Evolutionary conservation across 2,888 invertebrate species (phyloP).

Genomic region (Dromius quadrimaculatus): DNA sequence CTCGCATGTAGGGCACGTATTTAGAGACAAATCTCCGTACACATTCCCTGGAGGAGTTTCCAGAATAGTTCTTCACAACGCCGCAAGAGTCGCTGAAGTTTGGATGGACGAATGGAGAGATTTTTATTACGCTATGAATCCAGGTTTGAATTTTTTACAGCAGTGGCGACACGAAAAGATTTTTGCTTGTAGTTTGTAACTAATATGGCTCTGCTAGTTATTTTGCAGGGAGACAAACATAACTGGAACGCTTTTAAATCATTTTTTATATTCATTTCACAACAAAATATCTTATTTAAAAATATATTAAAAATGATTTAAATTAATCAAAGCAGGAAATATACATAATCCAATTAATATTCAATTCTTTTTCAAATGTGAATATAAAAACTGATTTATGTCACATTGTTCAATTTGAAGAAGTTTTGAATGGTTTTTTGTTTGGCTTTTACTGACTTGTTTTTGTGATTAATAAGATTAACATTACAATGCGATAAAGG

Average conservation of each 20-base stretch:
- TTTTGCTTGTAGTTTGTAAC: conserved; percentile 16
- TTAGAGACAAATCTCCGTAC: conserved; percentile 98
- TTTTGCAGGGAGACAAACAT: no score
- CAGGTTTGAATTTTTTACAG: conserved; percentile 76
- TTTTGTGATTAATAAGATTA: conserved; percentile 4
- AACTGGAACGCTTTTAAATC: no score
- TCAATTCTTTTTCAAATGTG: conserved; percentile 7
- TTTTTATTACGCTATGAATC: conserved; percentile 99
- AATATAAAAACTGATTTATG: neutral
- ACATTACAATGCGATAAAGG: neutral
- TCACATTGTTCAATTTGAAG: neutral
- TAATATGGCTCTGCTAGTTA: conserved; percentile 13
- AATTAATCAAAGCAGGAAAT: no score
- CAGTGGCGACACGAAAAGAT: neutral
- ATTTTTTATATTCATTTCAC: no score
- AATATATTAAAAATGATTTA: no score
- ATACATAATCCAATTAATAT: conserved; percentile 11
- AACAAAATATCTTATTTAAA: no score
- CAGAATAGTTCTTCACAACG: conserved; percentile 97
- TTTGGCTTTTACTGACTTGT: conserved; percentile 12
- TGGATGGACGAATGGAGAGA: conserved; percentile 99
- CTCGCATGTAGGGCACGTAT: conserved; percentile 97
- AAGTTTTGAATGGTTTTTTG: conserved; percentile 8
- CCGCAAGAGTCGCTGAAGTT: conserved; percentile 97
- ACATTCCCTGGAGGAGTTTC: conserved; percentile 99